Evolutionary conservation across 2,888 invertebrate species (phyloP).

Genomic region (Digitonthophagus gazella): DNA sequence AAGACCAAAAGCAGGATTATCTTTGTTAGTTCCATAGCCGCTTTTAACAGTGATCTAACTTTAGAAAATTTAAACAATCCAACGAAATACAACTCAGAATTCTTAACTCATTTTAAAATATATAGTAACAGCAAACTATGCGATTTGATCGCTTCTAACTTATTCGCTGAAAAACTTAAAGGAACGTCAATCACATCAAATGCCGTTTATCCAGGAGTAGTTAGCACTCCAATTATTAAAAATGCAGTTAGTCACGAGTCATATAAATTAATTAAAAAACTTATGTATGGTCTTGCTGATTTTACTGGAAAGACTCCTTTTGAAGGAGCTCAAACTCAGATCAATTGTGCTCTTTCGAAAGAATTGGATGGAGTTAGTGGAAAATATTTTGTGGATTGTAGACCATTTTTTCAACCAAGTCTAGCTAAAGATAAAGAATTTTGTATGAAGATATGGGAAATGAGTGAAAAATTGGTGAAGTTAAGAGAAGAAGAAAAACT

Average conservation of each 20-base stretch:
- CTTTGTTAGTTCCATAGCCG: slow-evolving; percentile 49
- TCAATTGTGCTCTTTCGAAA: slow-evolving; percentile 31
- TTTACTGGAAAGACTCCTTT: too few species aligned
- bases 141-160: slow-evolving; percentile 43
- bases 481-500: slow-evolving; percentile 56
- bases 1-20: slow-evolving; percentile 25
- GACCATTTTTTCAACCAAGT: slow-evolving; percentile 59
- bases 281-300: too few species aligned
- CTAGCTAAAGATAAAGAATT: slow-evolving; percentile 66
- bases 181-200: slow-evolving; percentile 45
- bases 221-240: slow-evolving; percentile 81
- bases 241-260: too few species aligned
- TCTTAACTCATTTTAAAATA: slow-evolving; percentile 44
- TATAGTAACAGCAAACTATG: slow-evolving; percentile 61
- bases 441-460: slow-evolving; percentile 81
- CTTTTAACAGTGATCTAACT: slow-evolving; percentile 64
- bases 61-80: slow-evolving; percentile 72
- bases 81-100: slow-evolving; percentile 53
- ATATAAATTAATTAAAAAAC: too few species aligned
- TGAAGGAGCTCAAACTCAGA: slow-evolving; percentile 33
- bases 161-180: slow-evolving; percentile 43
- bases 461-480: slow-evolving; percentile 72
- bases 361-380: slow-evolving; percentile 29
- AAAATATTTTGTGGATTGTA: slow-evolving; percentile 32
- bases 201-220: slow-evolving; percentile 56